Evolutionary conservation across 2,113 vertebrate species (phyloP).

Genomic region (Grammomys dolichurus): DNA sequence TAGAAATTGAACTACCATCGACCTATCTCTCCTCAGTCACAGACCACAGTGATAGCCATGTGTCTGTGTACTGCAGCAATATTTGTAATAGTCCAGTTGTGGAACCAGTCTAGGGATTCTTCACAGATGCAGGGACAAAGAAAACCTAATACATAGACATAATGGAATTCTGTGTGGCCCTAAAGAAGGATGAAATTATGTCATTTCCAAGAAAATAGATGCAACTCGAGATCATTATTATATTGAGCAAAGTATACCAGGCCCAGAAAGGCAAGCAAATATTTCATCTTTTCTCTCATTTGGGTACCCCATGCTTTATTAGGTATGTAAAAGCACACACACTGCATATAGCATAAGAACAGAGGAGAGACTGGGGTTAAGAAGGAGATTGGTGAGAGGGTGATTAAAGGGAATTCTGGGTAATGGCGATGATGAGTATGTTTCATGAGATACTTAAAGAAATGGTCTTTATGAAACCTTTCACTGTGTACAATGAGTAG

Average conservation of each 20-base stretch:
- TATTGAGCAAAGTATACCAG: neutral
- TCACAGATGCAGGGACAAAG: neutral
- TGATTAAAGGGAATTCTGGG: neutral
- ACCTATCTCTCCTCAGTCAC: neutral
- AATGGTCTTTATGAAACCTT: neutral
- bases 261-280: neutral
- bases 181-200: neutral
- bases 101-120: neutral
- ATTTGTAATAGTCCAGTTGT: neutral
- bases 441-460: neutral
- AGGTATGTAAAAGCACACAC: neutral
- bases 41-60: neutral
- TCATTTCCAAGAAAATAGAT: neutral
- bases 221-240: neutral
- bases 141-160: neutral
- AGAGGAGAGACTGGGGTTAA: neutral
- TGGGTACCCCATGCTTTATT: neutral
- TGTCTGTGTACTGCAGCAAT: neutral
- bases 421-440: no score
- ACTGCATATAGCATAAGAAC: neutral
- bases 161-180: neutral
- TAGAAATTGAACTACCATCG: neutral
- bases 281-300: neutral
- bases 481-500: neutral
- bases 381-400: neutral